phyloP scores from a whole-genome alignment of 2,888 invertebrate species.

The Conomelus anceps region DNA sequence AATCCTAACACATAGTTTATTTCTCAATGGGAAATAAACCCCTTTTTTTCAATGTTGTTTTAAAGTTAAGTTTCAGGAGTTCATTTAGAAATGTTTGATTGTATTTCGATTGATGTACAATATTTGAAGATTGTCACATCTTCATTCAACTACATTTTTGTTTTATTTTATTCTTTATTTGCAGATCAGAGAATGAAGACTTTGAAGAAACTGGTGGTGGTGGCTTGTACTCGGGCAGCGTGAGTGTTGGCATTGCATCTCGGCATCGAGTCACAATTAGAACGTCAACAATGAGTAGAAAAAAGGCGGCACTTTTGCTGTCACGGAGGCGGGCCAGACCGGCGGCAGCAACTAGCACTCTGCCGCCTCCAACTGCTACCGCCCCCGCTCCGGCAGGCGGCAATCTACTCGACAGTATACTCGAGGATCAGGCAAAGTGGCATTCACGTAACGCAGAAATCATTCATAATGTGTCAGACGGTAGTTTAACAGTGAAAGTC shows the following conservation, averaged over 20 bases:
- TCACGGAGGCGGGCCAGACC: slow-evolving; percentile 19
- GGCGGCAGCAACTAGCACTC: not conserved
- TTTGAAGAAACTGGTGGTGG: slow-evolving; percentile 32
- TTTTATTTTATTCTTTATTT: slow-evolving; percentile 24
- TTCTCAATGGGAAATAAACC: too few relatives aligned
- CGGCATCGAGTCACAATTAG: not conserved
- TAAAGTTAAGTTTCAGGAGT: too few relatives aligned
- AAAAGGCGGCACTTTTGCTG: slow-evolving; percentile 42
- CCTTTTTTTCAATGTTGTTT: too few relatives aligned
- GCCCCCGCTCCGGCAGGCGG: slow-evolving; percentile 27
- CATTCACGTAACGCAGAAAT: slow-evolving; percentile 57
- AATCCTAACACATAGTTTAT: too few relatives aligned
- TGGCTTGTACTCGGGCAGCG: not conserved
- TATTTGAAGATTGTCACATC: not conserved
- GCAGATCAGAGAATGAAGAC: slow-evolving; percentile 33
- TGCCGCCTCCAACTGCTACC: not conserved
- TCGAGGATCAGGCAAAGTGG: slow-evolving; percentile 62
- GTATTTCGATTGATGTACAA: too few relatives aligned
- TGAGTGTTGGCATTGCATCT: not conserved
- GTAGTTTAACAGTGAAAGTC: slow-evolving; percentile 49
- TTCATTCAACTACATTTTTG: slow-evolving; percentile 26
- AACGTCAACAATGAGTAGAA: slow-evolving; percentile 39
- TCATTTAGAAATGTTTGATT: too few relatives aligned
- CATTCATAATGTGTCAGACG: slow-evolving; percentile 51
- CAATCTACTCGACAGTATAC: slow-evolving; percentile 62